Evolutionary conservation across 2,888 invertebrate genomes (phyloP).

Genomic region (Ashinkailepas kermadecensis): DNA sequence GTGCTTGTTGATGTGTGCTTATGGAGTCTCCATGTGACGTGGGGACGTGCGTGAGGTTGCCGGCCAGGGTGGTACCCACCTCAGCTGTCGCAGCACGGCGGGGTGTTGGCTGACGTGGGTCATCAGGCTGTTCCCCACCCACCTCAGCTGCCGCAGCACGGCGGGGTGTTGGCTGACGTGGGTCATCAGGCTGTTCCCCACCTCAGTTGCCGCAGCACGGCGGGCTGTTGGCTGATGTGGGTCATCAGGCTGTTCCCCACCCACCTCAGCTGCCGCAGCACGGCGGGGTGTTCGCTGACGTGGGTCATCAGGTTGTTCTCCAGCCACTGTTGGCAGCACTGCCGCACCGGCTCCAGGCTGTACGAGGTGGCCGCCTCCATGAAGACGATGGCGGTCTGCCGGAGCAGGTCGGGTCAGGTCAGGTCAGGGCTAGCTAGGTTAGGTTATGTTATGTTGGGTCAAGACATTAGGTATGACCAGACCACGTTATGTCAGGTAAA

Average conservation of each 20-base stretch:
- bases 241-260: conserved; percentile 32
- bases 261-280: conserved; percentile 1
- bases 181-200: conserved; percentile 29
- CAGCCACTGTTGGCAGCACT: conserved; percentile 41
- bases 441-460: too few species aligned
- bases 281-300: conserved; percentile 22
- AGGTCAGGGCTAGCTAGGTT: too few species aligned
- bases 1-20: too few species aligned
- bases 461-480: too few species aligned
- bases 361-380: conserved; percentile 61
- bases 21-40: neutral
- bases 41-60: conserved; percentile 25
- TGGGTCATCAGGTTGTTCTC: conserved; percentile 33
- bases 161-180: conserved; percentile 25
- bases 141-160: conserved; percentile 16
- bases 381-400: conserved; percentile 58
- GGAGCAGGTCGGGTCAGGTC: conserved; percentile 34
- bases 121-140: conserved; percentile 34
- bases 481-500: too few species aligned
- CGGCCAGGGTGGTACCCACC: conserved; percentile 30
- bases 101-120: conserved; percentile 27
- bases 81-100: neutral
- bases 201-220: neutral
- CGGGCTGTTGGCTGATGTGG: conserved; percentile 25
- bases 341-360: conserved; percentile 55